Conservation (phyloP, 2,888 invertebrate genomes). For the Deilephila elpenor region DNA sequence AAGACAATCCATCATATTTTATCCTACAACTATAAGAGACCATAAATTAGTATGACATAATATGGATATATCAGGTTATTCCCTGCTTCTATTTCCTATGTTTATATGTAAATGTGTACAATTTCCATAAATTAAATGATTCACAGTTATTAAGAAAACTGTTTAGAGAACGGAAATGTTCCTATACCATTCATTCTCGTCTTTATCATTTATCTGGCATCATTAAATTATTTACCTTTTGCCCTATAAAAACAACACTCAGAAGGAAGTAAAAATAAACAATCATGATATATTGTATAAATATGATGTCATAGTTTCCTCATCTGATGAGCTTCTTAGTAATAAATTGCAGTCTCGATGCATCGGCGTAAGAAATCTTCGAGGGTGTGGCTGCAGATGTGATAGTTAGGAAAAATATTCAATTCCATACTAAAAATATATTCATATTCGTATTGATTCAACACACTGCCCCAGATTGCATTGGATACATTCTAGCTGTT, state of each 20-base stretch:
- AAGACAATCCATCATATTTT: constrained; percentile 4
- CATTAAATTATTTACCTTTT: not conserved
- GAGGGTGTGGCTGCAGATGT: not conserved
- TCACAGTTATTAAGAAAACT: not conserved
- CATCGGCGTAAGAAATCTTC: not conserved
- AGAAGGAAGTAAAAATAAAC: constrained; percentile 41
- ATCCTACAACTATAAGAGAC: not conserved
- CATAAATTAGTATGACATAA: not conserved
- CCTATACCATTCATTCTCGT: not conserved
- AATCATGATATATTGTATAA: constrained; percentile 43
- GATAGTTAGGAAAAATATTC: too few species aligned
- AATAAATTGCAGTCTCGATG: not conserved
- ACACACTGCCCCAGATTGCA: not conserved
- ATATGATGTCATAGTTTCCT: constrained; percentile 46
- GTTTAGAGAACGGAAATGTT: not conserved
- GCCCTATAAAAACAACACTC: constrained; percentile 14
- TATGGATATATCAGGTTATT: not conserved
- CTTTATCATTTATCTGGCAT: not conserved
- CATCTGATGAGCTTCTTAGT: constrained; percentile 35
- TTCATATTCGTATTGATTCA: too few species aligned
- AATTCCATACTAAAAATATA: not conserved
- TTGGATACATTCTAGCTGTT: not conserved
- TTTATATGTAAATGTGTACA: not conserved
- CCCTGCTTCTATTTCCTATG: not conserved
- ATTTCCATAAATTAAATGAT: not conserved